Base-by-base conservation (phyloP, 2,888 invertebrate genomes). In the Hanleya hanleyi region DNA sequence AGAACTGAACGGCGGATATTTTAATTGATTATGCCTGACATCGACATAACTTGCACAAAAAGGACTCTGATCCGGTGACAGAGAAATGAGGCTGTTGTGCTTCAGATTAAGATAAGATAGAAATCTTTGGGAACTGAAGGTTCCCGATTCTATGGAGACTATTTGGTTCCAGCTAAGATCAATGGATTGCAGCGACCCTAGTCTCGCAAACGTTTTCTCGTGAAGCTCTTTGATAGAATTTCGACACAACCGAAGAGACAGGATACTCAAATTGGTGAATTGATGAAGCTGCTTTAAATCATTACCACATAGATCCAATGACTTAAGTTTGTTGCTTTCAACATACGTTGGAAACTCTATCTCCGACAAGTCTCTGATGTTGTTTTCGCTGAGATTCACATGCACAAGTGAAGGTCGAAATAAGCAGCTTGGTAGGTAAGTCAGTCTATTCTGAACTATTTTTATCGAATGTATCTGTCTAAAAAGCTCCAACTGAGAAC, bases 101-200 rank as follows among this genome's bases (percentile, higher is more conserved):
- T 15, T 18, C 33, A 57, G 29, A 57, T 32, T 26, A 22, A 57
- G 26, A 5, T 22, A 33, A 15, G 18, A 26, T 26, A 57, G 3
- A 57, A 26, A 1, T 3, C 32, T 22, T 57, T 26, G 26, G 29
- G 18, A 32, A 22, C 33, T 57, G 33, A 57, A 57, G 29, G 33
- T 29, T 26, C 61, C 61, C 26, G 61, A 26, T 57, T 57, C 61
- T 18, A 57, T 57, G 33, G 1, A 15, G 7, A 18, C 18, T 26
- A 57, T 57, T 26, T 57, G 18, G 29, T 57, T 57, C 61, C 61
- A 57, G 33, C 61, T 57, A 29, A 57, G 61, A 57, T 57, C 61
- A 7, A 57, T 15, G 29, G 3, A 1, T 22, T 57, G 15, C 4
- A 57, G 3, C 15, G n/a, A 1, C 26, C 15, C 15, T 29, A 57